phyloP scores from a whole-genome alignment of 2,888 invertebrate species.

The Blastobasis lacticolella region DNA sequence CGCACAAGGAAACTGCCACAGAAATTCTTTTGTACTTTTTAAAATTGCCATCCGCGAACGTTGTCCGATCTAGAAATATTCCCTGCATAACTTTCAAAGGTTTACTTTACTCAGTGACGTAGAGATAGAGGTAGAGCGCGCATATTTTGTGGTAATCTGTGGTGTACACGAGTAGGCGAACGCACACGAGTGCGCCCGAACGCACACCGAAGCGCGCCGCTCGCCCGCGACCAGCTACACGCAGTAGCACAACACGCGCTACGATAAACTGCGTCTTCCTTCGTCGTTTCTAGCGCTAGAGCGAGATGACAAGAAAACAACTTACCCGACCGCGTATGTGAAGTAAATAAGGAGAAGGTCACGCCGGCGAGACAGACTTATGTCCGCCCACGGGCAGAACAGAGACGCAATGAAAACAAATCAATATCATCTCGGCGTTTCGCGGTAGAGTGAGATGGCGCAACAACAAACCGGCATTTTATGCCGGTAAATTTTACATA shows the following conservation, averaged over 20 bases:
- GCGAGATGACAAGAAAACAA: constrained; percentile 69
- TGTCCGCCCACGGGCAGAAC: constrained; percentile 44
- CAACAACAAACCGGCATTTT: constrained; percentile 71
- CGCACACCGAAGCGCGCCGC: constrained; percentile 21
- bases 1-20: too few species aligned
- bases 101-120: too few species aligned
- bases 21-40: too few species aligned
- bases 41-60: too few species aligned
- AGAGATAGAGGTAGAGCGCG: too few species aligned
- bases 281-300: constrained; percentile 49
- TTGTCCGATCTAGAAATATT: too few species aligned
- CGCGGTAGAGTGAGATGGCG: constrained; percentile 61
- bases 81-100: too few species aligned
- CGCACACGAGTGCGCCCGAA: constrained; percentile 25
- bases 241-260: constrained; percentile 27
- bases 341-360: constrained; percentile 68
- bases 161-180: not conserved
- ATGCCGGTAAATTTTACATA: constrained; percentile 45
- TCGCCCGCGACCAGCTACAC: constrained; percentile 7
- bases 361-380: constrained; percentile 51
- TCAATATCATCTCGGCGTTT: constrained; percentile 67
- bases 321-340: constrained; percentile 50
- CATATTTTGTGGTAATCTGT: too few species aligned
- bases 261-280: constrained; percentile 39
- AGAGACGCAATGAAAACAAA: constrained; percentile 75